Percentiles rank a stretch among this genome's conserved stretches.
These are phyloP conservation scores for Tympanuchus pallidicinctus DNA, from an alignment of 2,113 vertebrate species.

Conservation along the genomic window DNA sequence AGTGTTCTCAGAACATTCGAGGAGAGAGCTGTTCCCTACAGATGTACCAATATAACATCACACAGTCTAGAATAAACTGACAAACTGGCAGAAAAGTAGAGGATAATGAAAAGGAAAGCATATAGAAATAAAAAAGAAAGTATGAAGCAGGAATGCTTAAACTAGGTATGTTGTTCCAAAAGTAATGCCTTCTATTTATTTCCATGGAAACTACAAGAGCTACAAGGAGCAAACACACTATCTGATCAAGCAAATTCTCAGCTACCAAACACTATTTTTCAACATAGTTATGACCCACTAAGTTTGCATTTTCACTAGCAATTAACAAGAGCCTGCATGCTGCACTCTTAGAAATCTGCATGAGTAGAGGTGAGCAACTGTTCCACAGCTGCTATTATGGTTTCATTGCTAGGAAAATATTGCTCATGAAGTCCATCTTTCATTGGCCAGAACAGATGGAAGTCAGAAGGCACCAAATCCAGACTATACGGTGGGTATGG, in stretches of 20 bases:
- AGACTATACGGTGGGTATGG: background rate
- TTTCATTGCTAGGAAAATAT: background rate
- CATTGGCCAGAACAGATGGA: too few relatives aligned
- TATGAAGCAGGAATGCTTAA: background rate
- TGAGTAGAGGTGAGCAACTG: background rate
- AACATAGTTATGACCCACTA: background rate
- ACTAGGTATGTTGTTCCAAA: background rate
- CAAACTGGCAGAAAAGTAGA: background rate
- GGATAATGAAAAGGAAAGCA: background rate
- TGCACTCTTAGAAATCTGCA: too few relatives aligned
- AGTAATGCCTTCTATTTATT: background rate
- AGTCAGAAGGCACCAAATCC: background rate
- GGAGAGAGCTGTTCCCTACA: background rate
- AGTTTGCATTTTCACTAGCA: background rate
- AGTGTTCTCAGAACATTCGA: background rate
- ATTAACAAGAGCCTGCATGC: too few relatives aligned
- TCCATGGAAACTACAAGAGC: background rate
- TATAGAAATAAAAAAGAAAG: background rate
- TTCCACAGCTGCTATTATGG: background rate
- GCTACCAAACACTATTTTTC: background rate
- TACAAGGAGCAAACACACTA: background rate
- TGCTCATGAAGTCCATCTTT: too few relatives aligned
- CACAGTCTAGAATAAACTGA: background rate
- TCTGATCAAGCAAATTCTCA: background rate
- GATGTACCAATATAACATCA: background rate